These are phyloP conservation scores for Acleris holmiana DNA, from an alignment of 2,888 invertebrate genomes.

Conservation along the genomic window DNA sequence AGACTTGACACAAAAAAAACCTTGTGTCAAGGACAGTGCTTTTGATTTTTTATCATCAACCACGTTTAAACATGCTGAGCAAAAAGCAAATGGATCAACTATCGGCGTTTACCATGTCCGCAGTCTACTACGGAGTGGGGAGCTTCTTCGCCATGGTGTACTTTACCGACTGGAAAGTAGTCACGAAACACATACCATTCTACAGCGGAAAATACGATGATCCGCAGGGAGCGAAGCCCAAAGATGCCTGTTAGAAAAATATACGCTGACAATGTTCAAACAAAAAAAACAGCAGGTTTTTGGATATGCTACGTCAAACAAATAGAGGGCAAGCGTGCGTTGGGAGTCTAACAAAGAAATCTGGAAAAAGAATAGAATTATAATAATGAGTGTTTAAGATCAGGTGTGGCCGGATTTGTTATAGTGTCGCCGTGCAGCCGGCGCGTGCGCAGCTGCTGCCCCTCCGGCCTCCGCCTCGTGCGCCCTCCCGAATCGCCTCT, in stretches of 20 bases:
- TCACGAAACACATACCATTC: slow-evolving; percentile 88
- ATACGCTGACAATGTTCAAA: neutral
- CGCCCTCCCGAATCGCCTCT: slow-evolving; percentile 29
- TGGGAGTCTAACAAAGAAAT: slow-evolving; percentile 49
- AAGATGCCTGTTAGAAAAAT: no score
- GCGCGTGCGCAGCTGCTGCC: slow-evolving; percentile 74
- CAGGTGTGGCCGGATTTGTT: slow-evolving; percentile 81
- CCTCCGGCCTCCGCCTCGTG: slow-evolving; percentile 54
- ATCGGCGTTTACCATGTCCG: slow-evolving; percentile 75
- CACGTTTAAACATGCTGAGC: slow-evolving; percentile 51
- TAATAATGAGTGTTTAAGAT: slow-evolving; percentile 74
- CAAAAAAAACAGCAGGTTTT: slow-evolving; percentile 24
- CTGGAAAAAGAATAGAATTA: slow-evolving; percentile 65
- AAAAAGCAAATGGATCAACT: slow-evolving; percentile 85
- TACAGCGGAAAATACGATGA: slow-evolving; percentile 87
- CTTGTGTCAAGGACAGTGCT: neutral
- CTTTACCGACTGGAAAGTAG: slow-evolving; percentile 90
- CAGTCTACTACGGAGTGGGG: slow-evolving; percentile 84
- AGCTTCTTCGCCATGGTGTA: slow-evolving; percentile 84
- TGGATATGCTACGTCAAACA: slow-evolving; percentile 41
- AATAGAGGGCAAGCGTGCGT: slow-evolving; percentile 50
- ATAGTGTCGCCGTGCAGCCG: slow-evolving; percentile 79
- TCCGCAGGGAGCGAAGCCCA: slow-evolving; percentile 7
- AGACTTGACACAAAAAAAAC: no score
- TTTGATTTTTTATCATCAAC: neutral